These are phyloP conservation scores for Sabatieria punctata DNA, from an alignment of 2,888 invertebrate species.

Conservation along the genomic window DNA sequence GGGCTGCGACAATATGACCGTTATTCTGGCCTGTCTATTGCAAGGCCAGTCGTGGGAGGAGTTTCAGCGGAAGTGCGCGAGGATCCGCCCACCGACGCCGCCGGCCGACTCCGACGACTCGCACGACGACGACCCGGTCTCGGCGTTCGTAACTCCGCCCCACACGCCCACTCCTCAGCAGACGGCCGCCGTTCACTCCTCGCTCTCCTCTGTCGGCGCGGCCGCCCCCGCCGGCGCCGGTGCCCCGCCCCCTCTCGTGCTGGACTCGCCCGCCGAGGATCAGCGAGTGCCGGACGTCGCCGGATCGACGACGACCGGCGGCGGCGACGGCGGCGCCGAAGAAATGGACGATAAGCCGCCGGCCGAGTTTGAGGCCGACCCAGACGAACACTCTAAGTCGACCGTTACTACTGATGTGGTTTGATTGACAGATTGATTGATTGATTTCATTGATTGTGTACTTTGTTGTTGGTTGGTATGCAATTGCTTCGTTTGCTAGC, in stretches of 20 bases:
- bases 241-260: not conserved
- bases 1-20: constrained; percentile 99
- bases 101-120: not conserved
- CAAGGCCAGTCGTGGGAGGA: constrained; percentile 2
- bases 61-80: constrained; percentile 2
- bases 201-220: too few species aligned
- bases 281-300: constrained; percentile 1
- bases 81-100: constrained; percentile 9
- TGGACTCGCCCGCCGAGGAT: not conserved
- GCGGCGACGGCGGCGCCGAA: not conserved
- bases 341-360: constrained; percentile 14
- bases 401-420: too few species aligned
- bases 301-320: not conserved
- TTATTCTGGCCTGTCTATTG: constrained; percentile 45
- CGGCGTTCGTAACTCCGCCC: constrained; percentile 5
- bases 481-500: too few species aligned
- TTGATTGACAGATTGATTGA: too few species aligned
- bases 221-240: not conserved
- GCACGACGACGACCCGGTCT: not conserved
- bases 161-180: not conserved
- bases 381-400: too few species aligned
- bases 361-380: constrained; percentile 11
- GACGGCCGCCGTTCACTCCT: too few species aligned
- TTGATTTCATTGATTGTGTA: too few species aligned
- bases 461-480: too few species aligned